These are phyloP conservation scores for Metellina segmentata DNA, from an alignment of 2,888 invertebrate genomes.

Conservation along the genomic window DNA sequence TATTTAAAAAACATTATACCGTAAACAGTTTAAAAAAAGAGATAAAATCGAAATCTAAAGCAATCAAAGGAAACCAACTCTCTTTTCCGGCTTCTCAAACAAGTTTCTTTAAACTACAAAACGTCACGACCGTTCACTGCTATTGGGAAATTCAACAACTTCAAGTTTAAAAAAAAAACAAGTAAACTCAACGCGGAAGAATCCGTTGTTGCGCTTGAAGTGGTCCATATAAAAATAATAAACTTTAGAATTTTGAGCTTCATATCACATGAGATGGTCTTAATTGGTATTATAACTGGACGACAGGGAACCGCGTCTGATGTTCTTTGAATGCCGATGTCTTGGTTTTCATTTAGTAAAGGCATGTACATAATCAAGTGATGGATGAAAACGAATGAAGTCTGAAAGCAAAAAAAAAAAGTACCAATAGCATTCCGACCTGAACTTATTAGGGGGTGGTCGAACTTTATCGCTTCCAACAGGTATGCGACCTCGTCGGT, in stretches of 20 bases:
- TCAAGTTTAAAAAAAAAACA: no score
- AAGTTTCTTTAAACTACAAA: no score
- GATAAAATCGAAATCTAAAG: no score
- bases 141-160: no score
- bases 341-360: conserved; percentile 23
- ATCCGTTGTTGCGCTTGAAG: not conserved
- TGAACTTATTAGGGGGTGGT: conserved; percentile 54
- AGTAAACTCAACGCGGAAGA: no score
- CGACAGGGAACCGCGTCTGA: conserved; percentile 32
- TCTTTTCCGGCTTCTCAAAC: no score
- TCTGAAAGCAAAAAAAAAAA: not conserved
- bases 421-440: conserved; percentile 4
- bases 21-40: no score
- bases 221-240: not conserved
- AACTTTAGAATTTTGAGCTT: no score
- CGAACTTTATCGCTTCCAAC: conserved; percentile 53
- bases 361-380: not conserved
- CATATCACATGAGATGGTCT: not conserved
- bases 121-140: no score
- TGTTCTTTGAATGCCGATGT: conserved; percentile 31
- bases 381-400: not conserved
- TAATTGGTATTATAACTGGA: conserved; percentile 3
- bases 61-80: no score
- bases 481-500: conserved; percentile 43
- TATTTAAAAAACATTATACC: no score